phyloP scores from a whole-genome alignment of 2,888 invertebrate genomes.

The Drosophila eohydei region DNA sequence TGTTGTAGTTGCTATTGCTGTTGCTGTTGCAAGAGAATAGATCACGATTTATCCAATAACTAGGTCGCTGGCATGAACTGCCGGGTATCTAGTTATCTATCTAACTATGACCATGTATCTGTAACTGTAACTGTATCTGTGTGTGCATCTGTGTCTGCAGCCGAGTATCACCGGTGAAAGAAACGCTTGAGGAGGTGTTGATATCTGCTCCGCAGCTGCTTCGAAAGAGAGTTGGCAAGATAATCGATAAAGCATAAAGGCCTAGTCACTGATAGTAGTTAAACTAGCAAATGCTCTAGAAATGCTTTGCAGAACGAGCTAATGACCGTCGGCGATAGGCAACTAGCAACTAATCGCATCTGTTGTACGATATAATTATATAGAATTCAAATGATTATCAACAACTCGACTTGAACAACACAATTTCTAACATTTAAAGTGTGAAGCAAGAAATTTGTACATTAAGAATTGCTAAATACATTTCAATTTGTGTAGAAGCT shows the following conservation, averaged over 20 bases:
- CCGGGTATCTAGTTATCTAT: neutral
- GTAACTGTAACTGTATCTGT: conserved; percentile 10
- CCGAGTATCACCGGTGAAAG: conserved; percentile 28
- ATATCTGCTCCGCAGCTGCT: conserved; percentile 18
- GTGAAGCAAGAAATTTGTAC: neutral
- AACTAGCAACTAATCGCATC: conserved; percentile 9
- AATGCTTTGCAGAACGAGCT: conserved; percentile 22
- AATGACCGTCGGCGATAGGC: conserved; percentile 8
- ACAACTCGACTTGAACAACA: neutral
- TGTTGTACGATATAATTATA: conserved; percentile 17
- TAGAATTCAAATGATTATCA: conserved; percentile 1
- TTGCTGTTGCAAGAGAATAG: conserved; percentile 35
- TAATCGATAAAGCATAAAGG: conserved; percentile 43
- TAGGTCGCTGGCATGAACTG: conserved; percentile 51
- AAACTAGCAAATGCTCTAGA: conserved; percentile 34
- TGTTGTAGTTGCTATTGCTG: conserved; percentile 6
- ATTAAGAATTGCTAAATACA: neutral
- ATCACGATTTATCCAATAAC: conserved; percentile 54
- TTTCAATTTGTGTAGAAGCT: neutral
- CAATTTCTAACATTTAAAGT: neutral
- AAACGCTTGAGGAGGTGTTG: conserved; percentile 47
- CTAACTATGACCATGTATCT: conserved; percentile 1
- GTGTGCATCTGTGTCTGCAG: conserved; percentile 1
- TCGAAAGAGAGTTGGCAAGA: conserved; percentile 27
- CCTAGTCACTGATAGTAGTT: conserved; percentile 29